phyloP scores from a whole-genome alignment of 1,140 invertebrate species.

The Medauroidea extradentata region DNA sequence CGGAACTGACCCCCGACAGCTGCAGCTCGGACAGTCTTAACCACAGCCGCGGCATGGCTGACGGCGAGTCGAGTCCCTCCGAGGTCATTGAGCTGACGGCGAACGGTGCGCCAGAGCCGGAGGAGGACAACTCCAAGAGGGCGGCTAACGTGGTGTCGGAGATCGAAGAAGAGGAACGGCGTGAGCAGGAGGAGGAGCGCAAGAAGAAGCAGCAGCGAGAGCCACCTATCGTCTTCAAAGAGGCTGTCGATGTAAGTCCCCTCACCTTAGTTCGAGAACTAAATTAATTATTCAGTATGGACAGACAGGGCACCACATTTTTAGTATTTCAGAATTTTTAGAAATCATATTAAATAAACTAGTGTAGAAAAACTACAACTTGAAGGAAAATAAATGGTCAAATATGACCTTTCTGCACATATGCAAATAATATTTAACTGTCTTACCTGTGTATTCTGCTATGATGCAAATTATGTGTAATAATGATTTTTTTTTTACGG shows the following conservation, averaged over 20 bases:
- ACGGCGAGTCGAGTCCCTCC: slow-evolving; percentile 7
- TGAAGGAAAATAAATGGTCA: too few relatives aligned
- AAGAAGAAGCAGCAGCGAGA: slow-evolving; percentile 68
- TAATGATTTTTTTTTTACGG: too few relatives aligned
- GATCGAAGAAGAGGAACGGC: slow-evolving; percentile 51
- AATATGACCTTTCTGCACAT: too few relatives aligned
- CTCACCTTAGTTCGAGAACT: too few relatives aligned
- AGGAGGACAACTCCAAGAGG: slow-evolving; percentile 5
- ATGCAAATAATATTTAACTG: too few relatives aligned
- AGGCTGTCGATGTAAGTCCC: slow-evolving; percentile 61
- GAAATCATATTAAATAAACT: too few relatives aligned
- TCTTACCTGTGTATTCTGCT: too few relatives aligned
- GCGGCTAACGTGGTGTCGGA: slow-evolving; percentile 40
- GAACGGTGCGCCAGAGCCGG: neutral
- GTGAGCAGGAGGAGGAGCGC: slow-evolving; percentile 60
- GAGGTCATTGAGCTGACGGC: slow-evolving; percentile 1
- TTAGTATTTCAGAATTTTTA: too few relatives aligned
- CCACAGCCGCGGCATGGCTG: slow-evolving; percentile 14
- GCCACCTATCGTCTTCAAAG: slow-evolving; percentile 78
- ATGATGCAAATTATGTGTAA: too few relatives aligned
- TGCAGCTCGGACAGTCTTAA: slow-evolving; percentile 1
- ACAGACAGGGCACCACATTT: too few relatives aligned
- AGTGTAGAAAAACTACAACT: too few relatives aligned
- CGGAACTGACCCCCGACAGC: slow-evolving; percentile 14
- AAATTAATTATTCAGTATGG: too few relatives aligned